Evolutionary conservation across 2,888 invertebrate species (phyloP), one percentile per base, ranked within the genome.

Genomic region (Tiliacea citrago): DNA sequence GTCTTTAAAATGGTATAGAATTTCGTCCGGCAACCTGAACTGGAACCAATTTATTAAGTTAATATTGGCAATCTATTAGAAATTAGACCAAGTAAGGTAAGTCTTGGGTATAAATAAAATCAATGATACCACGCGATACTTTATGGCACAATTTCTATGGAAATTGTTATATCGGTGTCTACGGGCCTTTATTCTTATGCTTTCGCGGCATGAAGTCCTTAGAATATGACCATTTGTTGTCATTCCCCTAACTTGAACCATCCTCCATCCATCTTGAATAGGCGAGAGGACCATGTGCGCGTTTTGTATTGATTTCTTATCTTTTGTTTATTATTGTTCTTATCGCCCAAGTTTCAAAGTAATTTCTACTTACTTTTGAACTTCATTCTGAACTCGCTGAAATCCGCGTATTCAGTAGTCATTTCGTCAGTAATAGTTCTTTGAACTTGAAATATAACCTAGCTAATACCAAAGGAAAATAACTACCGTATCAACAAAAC

Each of bases 361-460:
- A 18, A 7, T 55, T 18, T 18, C 10, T n/a, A 18, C 10, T 49
- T 29, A 47, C 16, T 49, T 58, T 39, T 47, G 1, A 47, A 42
- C 8, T 42, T 13, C 0, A 71, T 39, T 47, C 12, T 16, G 3
- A 16, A 29, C 10, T 29, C 12, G 9, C 18, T 10, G 12, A 29
- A 39, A 29, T 47, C 42, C 2, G 16, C 49, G n/a, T 51, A 5
- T 24, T 71, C 24, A 45, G 9, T 45, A 70, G 13, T 6, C 39
- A 39, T 39, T 39, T 6, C 39, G 39, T 39, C 39, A 39, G 39
- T 4, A 39, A 39, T 39, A 4, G 39, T 39, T 39, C 24, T 18
- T 57, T 60, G 47, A 79, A 72, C 61, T 62, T 76, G 49, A 45
- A 78, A 55, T 24, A 29, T 10, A 35, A 24, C 18, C 39, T n/a